A percentile compares a stretch with the other conserved stretches of the same genome.
These are phyloP conservation scores for Sula dactylatra DNA, from an alignment of 2,113 vertebrate genomes.

Conservation along the genomic window DNA sequence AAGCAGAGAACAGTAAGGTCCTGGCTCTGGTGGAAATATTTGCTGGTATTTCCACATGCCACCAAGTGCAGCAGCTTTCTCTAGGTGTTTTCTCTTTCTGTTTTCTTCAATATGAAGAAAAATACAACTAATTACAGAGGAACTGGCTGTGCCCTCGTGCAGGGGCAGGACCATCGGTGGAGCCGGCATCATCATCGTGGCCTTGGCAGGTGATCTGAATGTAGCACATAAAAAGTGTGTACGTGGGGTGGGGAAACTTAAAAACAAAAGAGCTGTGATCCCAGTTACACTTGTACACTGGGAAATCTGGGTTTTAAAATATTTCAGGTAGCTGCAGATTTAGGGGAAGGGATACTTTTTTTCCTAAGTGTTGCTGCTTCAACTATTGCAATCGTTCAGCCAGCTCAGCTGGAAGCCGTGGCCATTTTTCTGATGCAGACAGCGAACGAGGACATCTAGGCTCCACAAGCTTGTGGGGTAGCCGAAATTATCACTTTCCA, in stretches of 20 bases:
- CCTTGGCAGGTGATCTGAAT: background rate
- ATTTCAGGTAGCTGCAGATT: background rate
- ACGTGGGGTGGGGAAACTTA: fast-evolving
- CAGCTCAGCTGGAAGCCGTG: background rate
- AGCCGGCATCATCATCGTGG: background rate
- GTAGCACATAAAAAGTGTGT: background rate
- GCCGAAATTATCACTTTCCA: background rate
- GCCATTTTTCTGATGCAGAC: background rate
- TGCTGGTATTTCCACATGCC: background rate
- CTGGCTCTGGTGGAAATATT: background rate
- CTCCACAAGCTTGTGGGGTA: background rate
- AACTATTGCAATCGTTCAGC: background rate
- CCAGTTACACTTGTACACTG: background rate
- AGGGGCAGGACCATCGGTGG: background rate
- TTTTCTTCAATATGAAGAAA: background rate
- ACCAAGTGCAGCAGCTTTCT: background rate
- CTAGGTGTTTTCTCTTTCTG: no score
- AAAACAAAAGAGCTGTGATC: background rate
- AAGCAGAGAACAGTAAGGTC: background rate
- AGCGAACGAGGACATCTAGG: background rate
- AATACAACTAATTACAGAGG: background rate
- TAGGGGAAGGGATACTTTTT: background rate
- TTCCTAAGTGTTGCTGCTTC: background rate
- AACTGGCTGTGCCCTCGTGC: background rate
- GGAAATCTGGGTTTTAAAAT: background rate